phyloP scores from a whole-genome alignment of 2,888 invertebrate species.

The Mesochorus sp. region DNA sequence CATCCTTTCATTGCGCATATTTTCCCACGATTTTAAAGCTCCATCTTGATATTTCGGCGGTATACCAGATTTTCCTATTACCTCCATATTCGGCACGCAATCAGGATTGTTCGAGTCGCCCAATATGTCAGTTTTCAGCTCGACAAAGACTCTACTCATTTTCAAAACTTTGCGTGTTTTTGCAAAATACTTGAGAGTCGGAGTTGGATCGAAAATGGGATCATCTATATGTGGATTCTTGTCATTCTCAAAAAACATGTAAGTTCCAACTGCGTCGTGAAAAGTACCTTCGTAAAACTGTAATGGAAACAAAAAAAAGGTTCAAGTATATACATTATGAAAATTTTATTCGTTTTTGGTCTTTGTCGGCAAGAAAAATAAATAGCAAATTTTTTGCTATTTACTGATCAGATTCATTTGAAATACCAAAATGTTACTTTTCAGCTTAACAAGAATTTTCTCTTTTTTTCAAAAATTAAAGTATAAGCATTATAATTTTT shows the following conservation, averaged over 20 bases:
- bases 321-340: too few species aligned
- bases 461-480: too few species aligned
- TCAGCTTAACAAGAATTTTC: too few species aligned
- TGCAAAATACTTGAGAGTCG: slow-evolving; percentile 85
- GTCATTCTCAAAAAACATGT: slow-evolving; percentile 88
- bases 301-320: slow-evolving; percentile 39
- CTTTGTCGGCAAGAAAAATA: too few species aligned
- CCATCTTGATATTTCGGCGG: slow-evolving; percentile 73
- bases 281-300: slow-evolving; percentile 85
- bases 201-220: slow-evolving; percentile 83
- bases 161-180: slow-evolving; percentile 87
- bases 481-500: too few species aligned
- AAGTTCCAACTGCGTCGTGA: slow-evolving; percentile 88
- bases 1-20: slow-evolving; percentile 70
- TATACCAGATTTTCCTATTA: slow-evolving; percentile 73
- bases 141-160: slow-evolving; percentile 87
- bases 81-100: slow-evolving; percentile 72
- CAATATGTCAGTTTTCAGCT: slow-evolving; percentile 78
- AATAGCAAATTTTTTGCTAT: too few species aligned
- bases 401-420: too few species aligned
- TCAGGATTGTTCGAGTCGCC: slow-evolving; percentile 74
- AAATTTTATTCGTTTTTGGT: too few species aligned
- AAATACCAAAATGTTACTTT: too few species aligned
- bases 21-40: slow-evolving; percentile 75
- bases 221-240: slow-evolving; percentile 80